phyloP scores from a whole-genome alignment of 2,113 vertebrate species.

The Astatoreochromis straeleni region DNA sequence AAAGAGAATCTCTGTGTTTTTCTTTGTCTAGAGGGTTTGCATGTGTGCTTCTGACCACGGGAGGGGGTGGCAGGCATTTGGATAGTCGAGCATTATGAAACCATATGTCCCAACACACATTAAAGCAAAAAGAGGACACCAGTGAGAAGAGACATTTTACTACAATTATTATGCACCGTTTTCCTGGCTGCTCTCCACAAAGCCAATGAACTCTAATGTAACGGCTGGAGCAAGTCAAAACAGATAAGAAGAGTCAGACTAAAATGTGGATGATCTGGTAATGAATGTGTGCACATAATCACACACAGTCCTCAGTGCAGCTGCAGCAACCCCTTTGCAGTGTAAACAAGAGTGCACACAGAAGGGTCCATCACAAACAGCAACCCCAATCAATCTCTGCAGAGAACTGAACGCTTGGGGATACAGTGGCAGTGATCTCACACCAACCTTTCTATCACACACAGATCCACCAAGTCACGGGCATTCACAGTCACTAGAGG shows the following conservation, averaged over 20 bases:
- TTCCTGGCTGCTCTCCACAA: neutral
- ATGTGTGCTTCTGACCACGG: neutral
- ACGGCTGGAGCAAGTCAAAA: neutral
- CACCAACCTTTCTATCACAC: conserved; percentile 1
- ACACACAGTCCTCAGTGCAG: neutral
- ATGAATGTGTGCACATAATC: neutral
- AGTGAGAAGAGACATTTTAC: neutral
- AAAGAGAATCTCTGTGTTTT: neutral
- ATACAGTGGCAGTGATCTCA: neutral
- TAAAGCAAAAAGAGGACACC: neutral
- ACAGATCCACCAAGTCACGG: neutral
- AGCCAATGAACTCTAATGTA: neutral
- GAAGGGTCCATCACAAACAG: conserved; percentile 38
- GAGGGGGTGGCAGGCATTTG: no score
- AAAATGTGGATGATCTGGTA: conserved; percentile 8
- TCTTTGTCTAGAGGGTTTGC: neutral
- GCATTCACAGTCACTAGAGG: conserved; percentile 12
- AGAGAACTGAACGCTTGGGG: conserved; percentile 14
- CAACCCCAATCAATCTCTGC: conserved; percentile 35
- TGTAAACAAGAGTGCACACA: neutral
- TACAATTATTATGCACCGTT: neutral
- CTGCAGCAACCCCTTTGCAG: neutral
- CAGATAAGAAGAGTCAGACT: neutral
- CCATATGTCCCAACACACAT: neutral
- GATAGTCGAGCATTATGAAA: neutral